Evolutionary conservation across 1,140 invertebrate species (phyloP).

Genomic region (Drosophila prosaltans): DNA sequence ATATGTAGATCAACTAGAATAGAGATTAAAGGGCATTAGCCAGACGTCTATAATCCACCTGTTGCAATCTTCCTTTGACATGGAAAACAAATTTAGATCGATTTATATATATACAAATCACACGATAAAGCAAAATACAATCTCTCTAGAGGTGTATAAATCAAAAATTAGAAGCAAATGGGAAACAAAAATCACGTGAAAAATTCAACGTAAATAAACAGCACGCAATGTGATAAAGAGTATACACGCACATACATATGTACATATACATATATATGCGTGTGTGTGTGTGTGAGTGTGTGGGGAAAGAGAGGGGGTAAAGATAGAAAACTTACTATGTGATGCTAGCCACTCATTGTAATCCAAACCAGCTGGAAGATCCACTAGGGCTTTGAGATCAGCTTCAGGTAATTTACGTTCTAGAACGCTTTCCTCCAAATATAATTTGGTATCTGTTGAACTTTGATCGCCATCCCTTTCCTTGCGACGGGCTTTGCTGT

Average conservation of each 20-base stretch:
- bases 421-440: constrained; percentile 95
- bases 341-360: constrained; percentile 99
- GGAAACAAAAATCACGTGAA: constrained; percentile 33
- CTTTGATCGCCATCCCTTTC: constrained; percentile 94
- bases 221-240: too few species aligned
- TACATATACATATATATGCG: too few species aligned
- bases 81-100: not conserved
- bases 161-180: constrained; percentile 26
- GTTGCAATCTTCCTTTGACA: not conserved
- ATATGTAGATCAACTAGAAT: constrained; percentile 7
- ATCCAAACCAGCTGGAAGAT: constrained; percentile 96
- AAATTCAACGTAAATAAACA: not conserved
- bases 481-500: constrained; percentile 98
- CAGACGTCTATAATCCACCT: not conserved
- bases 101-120: constrained; percentile 45
- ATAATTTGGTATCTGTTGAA: constrained; percentile 95
- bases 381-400: constrained; percentile 95
- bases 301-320: not conserved
- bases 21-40: not conserved
- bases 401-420: constrained; percentile 96
- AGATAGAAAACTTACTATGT: constrained; percentile 90
- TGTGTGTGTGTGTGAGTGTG: too few species aligned
- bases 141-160: constrained; percentile 3
- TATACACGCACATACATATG: too few species aligned
- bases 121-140: constrained; percentile 29